These are phyloP conservation scores for Trissonchulus sp. DNA, from an alignment of 2,888 invertebrate species.

Conservation along the genomic window DNA sequence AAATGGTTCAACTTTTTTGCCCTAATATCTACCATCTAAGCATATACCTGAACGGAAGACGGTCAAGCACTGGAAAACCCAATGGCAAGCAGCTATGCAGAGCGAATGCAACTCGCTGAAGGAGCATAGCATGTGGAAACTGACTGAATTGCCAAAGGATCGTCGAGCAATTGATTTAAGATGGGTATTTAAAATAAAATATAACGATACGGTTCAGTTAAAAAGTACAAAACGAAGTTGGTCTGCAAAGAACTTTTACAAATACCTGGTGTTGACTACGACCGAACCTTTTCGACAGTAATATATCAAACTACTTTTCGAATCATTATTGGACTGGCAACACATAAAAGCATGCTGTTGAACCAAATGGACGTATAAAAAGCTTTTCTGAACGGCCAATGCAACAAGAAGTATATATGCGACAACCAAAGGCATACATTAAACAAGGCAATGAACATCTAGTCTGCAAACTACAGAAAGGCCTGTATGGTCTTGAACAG, in stretches of 20 bases:
- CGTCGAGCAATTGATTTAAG: constrained; percentile 35
- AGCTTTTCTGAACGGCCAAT: constrained; percentile 39
- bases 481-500: constrained; percentile 39
- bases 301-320: constrained; percentile 35
- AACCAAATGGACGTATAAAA: constrained; percentile 40
- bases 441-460: constrained; percentile 30
- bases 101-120: constrained; percentile 34
- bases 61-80: constrained; percentile 28
- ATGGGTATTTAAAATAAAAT: constrained; percentile 41
- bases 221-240: constrained; percentile 38
- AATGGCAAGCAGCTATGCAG: constrained; percentile 34
- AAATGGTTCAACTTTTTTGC: too few species aligned
- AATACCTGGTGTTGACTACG: constrained; percentile 37
- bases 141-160: constrained; percentile 34
- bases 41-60: constrained; percentile 28
- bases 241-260: constrained; percentile 40
- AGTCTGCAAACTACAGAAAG: constrained; percentile 39
- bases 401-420: constrained; percentile 39
- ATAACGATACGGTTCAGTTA: constrained; percentile 32
- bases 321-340: constrained; percentile 35
- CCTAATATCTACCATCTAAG: too few species aligned
- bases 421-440: constrained; percentile 38
- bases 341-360: constrained; percentile 31
- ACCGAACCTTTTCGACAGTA: constrained; percentile 40
- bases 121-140: constrained; percentile 37